Conservation (phyloP, 2,113 vertebrate genomes). For the Grantiella picta region DNA sequence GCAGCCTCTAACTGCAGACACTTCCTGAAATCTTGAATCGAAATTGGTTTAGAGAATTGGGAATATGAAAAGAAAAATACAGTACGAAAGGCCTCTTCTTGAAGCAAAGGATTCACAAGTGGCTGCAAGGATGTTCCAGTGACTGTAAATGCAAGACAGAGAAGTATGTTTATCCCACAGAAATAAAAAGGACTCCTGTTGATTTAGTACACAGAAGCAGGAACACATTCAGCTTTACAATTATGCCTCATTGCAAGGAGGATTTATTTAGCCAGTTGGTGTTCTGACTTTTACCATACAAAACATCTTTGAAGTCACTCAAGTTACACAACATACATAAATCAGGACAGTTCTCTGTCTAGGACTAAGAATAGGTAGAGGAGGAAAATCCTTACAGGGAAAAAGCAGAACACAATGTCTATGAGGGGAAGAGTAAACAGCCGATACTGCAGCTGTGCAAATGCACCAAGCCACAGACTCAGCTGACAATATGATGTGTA, state of each 20-base stretch:
- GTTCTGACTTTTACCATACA: neutral
- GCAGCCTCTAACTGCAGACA: neutral
- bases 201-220: neutral
- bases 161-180: neutral
- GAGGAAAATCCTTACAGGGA: conserved; percentile 18
- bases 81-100: neutral
- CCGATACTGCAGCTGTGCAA: conserved; percentile 19
- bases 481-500: neutral
- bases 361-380: neutral
- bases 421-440: neutral
- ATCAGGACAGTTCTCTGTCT: neutral
- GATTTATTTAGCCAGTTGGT: neutral
- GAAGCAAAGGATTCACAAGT: neutral
- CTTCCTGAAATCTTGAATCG: neutral
- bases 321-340: neutral
- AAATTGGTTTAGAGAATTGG: neutral
- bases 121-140: neutral
- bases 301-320: neutral
- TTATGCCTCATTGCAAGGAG: neutral
- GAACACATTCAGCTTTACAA: conserved; percentile 12
- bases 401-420: neutral
- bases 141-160: neutral
- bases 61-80: neutral
- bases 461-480: neutral
- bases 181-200: neutral